Conservation (phyloP, 2,797 vertebrate genomes). For the Chanos chanos region DNA sequence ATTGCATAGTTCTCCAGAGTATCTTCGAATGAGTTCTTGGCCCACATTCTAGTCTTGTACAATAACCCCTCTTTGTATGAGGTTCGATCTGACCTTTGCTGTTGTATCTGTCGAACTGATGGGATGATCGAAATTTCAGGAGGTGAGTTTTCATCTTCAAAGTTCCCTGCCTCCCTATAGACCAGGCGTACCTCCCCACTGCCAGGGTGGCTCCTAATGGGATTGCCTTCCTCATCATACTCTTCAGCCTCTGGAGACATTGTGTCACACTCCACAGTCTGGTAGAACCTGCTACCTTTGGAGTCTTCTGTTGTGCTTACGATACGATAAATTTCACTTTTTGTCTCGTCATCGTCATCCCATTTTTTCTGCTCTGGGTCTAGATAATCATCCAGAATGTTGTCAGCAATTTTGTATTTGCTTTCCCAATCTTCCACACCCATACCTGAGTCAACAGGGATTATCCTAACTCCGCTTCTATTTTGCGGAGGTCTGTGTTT, state of each 20-base stretch:
- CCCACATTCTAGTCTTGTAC: conserved; percentile 81
- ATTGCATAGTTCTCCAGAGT: conserved; percentile 71
- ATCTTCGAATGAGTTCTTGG: conserved; percentile 63
- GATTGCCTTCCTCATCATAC: conserved; percentile 60
- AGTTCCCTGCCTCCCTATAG: conserved; percentile 67
- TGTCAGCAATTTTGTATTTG: conserved; percentile 77
- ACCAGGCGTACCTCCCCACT: conserved; percentile 60
- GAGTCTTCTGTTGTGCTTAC: conserved; percentile 51
- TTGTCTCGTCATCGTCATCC: conserved; percentile 73
- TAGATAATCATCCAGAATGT: conserved; percentile 82
- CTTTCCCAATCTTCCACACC: conserved; percentile 82
- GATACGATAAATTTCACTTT: conserved; percentile 69
- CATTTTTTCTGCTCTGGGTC: conserved; percentile 77
- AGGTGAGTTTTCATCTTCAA: conserved; percentile 67
- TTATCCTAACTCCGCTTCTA: conserved; percentile 73
- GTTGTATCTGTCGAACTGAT: conserved; percentile 53
- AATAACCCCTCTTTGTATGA: conserved; percentile 77
- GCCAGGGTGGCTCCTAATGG: conserved; percentile 33
- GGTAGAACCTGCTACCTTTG: conserved; percentile 63
- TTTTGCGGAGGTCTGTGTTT: conserved; percentile 56
- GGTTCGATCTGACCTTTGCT: conserved; percentile 29
- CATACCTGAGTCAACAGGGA: conserved; percentile 82
- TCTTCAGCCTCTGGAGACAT: conserved; percentile 64
- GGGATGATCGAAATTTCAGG: conserved; percentile 75
- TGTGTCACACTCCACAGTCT: conserved; percentile 65